Conservation (phyloP, 1,140 invertebrate species). For the Oscheius sp. region DNA sequence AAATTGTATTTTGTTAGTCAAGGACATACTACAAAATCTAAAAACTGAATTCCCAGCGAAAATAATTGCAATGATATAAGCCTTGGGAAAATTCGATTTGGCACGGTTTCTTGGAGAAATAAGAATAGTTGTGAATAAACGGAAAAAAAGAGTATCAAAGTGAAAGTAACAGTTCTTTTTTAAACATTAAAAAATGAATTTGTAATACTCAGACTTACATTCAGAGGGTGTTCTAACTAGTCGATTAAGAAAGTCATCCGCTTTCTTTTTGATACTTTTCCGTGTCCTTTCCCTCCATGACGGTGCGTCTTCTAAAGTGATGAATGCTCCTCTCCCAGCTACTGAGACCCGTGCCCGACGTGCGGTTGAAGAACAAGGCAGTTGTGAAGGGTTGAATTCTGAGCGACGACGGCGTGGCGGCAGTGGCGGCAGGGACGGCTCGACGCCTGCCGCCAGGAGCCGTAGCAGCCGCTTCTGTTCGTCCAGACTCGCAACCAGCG, state of each 20-base stretch:
- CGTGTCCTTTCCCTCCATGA: not conserved
- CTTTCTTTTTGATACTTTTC: slow-evolving; percentile 12
- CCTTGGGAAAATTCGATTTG: too few relatives aligned
- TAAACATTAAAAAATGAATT: too few relatives aligned
- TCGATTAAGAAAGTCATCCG: not conserved
- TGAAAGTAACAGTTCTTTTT: too few relatives aligned
- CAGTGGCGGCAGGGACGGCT: not conserved
- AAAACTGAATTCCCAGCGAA: too few relatives aligned
- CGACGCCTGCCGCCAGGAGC: not conserved
- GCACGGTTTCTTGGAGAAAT: too few relatives aligned
- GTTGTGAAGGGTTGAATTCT: not conserved
- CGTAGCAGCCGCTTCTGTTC: slow-evolving; percentile 1
- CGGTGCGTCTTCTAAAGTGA: not conserved
- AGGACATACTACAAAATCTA: too few relatives aligned
- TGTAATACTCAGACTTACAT: not conserved
- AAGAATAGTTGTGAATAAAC: too few relatives aligned
- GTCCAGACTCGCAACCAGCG: not conserved
- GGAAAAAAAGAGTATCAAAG: too few relatives aligned
- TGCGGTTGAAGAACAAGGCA: not conserved
- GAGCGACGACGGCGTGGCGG: not conserved
- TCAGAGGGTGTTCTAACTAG: not conserved
- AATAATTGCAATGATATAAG: too few relatives aligned
- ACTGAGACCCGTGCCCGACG: not conserved
- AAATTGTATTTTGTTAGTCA: too few relatives aligned
- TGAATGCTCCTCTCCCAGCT: slow-evolving; percentile 2